Base-by-base conservation (phyloP, 2,797 vertebrate species). In the Chloroceryle inda region DNA sequence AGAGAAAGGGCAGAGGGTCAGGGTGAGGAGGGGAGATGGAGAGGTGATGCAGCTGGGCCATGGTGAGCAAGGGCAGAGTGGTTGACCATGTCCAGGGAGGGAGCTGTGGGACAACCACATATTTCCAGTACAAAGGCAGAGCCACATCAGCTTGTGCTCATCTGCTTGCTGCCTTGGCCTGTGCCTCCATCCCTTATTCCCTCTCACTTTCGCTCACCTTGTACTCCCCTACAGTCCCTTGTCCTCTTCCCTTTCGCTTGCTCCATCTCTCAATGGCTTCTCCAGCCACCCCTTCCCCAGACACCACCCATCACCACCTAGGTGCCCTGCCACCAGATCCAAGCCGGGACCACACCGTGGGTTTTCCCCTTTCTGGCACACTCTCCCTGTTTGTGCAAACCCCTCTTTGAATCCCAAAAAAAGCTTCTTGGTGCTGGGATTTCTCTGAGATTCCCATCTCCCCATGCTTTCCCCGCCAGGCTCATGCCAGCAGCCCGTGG, bases 31-130 rank as follows among this genome's bases (percentile, higher is more conserved):
- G 9, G 16, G 12, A 72, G 23, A 19, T 15, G 44, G 49, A 86
- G 24, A 18, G 14, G 13, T 16, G 21, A 13, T 37, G 19, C 37
- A 26, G 8, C 29, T 42, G 49, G 31, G 18, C 58, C 14, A 1
- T 8, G 10, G 37, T 2, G 3, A 79, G 47, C 0, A 1, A 76
- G 33, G 59, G 24, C 62, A 86, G 76, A 75, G 62, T 3, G 3
- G 9, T 21, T 49, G 14, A 13, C 27, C 66, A 45, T 81, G 47
- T n/a, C 40, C 11, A 8, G 38, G 53, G 19, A 64, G 10, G 53
- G 26, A 91, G 20, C 7, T 26, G 1, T 6, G 12, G 67, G 33
- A 76, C 40, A 85, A 1, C 2, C 4, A 8, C 0, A 0, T 11
- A 18, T 37, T 72, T 33, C 56, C 58, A 79, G 45, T 5, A 17